phyloP scores from a whole-genome alignment of 2,113 vertebrate species.

The Machaerirhynchus nigripectus region DNA sequence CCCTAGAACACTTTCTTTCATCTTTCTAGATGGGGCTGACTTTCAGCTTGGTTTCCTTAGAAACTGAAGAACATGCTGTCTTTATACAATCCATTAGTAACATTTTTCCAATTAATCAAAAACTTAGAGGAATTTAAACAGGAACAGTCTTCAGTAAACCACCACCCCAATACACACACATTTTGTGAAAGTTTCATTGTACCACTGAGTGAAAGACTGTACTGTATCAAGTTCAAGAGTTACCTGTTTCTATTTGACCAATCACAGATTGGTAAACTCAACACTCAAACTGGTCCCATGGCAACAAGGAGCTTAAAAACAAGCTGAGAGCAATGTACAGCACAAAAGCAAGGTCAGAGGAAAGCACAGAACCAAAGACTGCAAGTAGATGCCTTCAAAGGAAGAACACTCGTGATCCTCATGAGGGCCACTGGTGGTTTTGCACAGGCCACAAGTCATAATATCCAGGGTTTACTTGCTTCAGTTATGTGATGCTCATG shows the following conservation, averaged over 20 bases:
- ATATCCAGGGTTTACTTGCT: neutral
- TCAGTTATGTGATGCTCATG: neutral
- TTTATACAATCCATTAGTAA: neutral
- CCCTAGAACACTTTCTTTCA: neutral
- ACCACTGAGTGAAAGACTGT: neutral
- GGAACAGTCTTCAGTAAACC: neutral
- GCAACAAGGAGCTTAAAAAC: neutral
- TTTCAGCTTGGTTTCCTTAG: neutral
- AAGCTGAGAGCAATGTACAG: neutral
- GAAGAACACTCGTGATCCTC: neutral
- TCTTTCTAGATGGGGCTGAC: neutral
- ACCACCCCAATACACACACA: neutral
- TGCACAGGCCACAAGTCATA: neutral
- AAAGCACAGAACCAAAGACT: neutral
- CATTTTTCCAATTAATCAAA: neutral
- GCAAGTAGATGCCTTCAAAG: neutral
- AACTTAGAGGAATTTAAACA: neutral
- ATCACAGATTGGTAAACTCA: neutral
- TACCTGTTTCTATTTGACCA: neutral
- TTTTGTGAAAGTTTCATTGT: neutral
- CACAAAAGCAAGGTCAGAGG: neutral
- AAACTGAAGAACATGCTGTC: neutral
- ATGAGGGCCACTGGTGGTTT: neutral
- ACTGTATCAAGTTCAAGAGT: neutral
- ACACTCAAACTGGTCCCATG: neutral